Base-by-base conservation (phyloP, 1,140 invertebrate species). In the Palaemon carinicauda region DNA sequence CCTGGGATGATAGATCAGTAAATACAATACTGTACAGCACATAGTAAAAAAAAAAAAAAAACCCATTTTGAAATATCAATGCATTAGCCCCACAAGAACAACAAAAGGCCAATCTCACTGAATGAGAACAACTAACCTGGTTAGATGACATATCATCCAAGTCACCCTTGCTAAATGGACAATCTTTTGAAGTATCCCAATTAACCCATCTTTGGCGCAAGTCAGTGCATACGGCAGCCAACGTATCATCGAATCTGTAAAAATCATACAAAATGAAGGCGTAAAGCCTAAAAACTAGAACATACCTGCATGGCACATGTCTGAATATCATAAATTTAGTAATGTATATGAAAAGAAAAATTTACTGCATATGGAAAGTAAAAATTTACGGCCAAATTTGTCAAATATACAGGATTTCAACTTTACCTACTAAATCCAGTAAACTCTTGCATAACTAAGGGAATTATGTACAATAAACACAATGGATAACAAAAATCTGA, bases 211-310 rank as follows among this genome's bases (percentile, higher is more conserved):
- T 54, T 21, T 78, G 53, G 19, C 74, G 50, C 15, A 85, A 60
- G n/a, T 69, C 41, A 24, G 31, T 51, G 31, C 82, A 85, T 14
- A 21, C 53, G 12, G 69, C 54, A 21, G 82, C 75, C 19, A 85
- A 56, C 10, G 74, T 14, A 10, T 85, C 75, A 69, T 79, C 74
- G 69, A 85, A 85, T 29, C 82, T 85, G 82, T 5, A 71, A 31
- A 80, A n/a, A 54, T 51, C 7, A 50, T 33, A 33, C 19, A 21
- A 41, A 5, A 41, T 41, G 41, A 41, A 1, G 41, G 7, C 12
- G 7, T 41, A 4, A 41, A 41, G 7, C 12, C 41, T 9, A 9
- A 41, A 41, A 9, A 41, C 12, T 41, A 9, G 3, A 41, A 41
- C 0, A 41, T 41, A 41, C 12, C 41, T 41, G 12, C 41, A 1